Evolutionary conservation across 2,113 vertebrate genomes (phyloP), one percentile per base, ranked within the genome.

Genomic region (Corythornis vintsioides): DNA sequence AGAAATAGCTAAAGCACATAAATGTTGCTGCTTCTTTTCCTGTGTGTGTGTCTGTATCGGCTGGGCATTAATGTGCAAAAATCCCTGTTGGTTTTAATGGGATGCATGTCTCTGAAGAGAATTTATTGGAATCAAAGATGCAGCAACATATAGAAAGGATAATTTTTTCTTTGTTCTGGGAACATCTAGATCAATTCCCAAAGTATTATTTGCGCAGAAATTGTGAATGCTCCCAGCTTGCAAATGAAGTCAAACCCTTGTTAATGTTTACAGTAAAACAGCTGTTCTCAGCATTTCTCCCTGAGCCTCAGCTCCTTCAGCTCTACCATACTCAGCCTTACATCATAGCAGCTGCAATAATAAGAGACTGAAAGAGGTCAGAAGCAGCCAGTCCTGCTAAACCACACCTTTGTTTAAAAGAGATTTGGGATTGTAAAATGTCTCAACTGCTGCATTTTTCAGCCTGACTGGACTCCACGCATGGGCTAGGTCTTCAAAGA

Each of bases 241-340:
- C 95, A 93, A 95, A 94, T 93, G 71, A 96, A 96, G 95, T 92
- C 72, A 76, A 95, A 64, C 53, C 86, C 92, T 63, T 83, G 92
- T 92, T 96, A 93, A 86, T 96, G 89, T 97, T 97, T 96, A 97
- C 91, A 96, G 91, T 95, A 94, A 91, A 96, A 94, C 96, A 93
- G 94, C 95, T 96, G 95, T 96, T 97, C 92, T 95, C 93, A 88
- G 94, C 91, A 53, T 64, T 92, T 93, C 91, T 91, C 50, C 92
- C 74, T 81, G 82, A 95, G 93, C 76, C 63, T 69, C 88, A 59
- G 81, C 92, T 88, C 64, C 91, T 95, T 92, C 13, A 59, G 86
- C 61, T 94, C 89, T 48, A 55, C 78, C 61, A 50, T 89, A 71
- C 81, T 94, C 88, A 89, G 90, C 63, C 89, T 86, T 95, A 93